Percentiles rank a stretch among this genome's conserved stretches.
These are phyloP conservation scores for Calcarius ornatus DNA, from an alignment of 2,113 vertebrate species.

Conservation along the genomic window DNA sequence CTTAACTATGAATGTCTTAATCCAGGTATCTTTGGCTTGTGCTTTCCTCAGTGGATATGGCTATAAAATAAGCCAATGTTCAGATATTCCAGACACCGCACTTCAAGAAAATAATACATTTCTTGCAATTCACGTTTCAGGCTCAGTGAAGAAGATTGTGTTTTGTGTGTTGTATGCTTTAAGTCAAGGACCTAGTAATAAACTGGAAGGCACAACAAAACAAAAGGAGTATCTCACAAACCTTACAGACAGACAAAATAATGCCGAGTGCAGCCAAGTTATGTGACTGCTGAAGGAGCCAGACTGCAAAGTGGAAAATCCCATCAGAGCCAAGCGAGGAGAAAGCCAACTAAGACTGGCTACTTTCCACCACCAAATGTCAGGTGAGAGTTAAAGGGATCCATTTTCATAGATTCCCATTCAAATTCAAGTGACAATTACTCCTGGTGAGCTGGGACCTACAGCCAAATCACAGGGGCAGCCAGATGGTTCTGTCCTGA, in stretches of 20 bases:
- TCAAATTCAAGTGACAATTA: not conserved
- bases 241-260: not conserved
- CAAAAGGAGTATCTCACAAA: not conserved
- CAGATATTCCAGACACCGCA: not conserved
- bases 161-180: not conserved
- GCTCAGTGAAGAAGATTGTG: not conserved
- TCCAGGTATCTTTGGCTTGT: not conserved
- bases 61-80: not conserved
- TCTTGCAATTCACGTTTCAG: not conserved
- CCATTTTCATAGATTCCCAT: not conserved
- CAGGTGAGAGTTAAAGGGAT: conserved; percentile 2
- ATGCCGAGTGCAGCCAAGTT: not conserved
- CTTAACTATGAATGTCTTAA: not conserved
- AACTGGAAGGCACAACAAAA: not conserved
- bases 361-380: not conserved
- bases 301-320: conserved; percentile 35
- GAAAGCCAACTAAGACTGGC: conserved; percentile 26
- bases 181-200: not conserved
- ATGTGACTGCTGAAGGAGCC: not conserved
- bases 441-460: not conserved
- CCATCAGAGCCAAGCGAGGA: not conserved
- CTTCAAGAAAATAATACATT: not conserved
- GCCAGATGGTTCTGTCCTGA: not conserved
- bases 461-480: not conserved
- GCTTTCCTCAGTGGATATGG: not conserved